Percentiles rank a stretch among this genome's conserved stretches.
Evolutionary conservation across 2,888 invertebrate genomes (phyloP).

Genomic region (Diadegma fenestrale): DNA sequence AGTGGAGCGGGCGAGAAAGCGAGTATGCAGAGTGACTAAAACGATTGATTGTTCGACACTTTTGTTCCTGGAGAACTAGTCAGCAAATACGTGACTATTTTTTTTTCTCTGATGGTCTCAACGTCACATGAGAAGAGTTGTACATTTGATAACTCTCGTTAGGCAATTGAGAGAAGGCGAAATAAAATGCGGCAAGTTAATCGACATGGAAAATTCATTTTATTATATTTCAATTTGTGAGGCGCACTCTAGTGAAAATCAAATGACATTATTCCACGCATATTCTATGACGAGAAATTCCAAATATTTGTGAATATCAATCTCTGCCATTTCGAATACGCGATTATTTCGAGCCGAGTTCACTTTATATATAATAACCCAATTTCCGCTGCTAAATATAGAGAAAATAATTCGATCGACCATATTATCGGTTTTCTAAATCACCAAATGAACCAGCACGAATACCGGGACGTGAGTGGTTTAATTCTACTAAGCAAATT

Average conservation of each 20-base stretch:
- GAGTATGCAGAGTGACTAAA: conserved; percentile 40
- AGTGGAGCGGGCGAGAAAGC: neutral
- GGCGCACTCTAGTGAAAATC: neutral
- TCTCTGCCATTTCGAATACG: neutral
- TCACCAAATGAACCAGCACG: neutral
- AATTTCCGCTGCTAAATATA: neutral
- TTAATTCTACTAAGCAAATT: conserved; percentile 14
- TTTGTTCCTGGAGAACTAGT: conserved; percentile 51
- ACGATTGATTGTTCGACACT: conserved; percentile 62
- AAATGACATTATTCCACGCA: neutral
- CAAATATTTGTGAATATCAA: conserved; percentile 6
- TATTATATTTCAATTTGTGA: conserved; percentile 25
- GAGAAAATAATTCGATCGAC: neutral
- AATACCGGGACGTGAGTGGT: neutral
- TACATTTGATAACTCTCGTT: neutral
- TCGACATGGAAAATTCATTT: conserved; percentile 10
- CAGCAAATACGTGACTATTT: conserved; percentile 41
- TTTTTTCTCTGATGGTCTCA: conserved; percentile 3
- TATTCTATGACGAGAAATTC: neutral
- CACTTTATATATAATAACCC: neutral
- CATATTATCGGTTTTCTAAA: neutral
- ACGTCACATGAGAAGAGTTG: conserved; percentile 15
- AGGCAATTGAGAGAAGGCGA: neutral
- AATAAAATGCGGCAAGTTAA: conserved; percentile 11
- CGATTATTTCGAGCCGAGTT: neutral